These are phyloP conservation scores for Suillia variegata DNA, from an alignment of 2,888 invertebrate species.

Conservation along the genomic window DNA sequence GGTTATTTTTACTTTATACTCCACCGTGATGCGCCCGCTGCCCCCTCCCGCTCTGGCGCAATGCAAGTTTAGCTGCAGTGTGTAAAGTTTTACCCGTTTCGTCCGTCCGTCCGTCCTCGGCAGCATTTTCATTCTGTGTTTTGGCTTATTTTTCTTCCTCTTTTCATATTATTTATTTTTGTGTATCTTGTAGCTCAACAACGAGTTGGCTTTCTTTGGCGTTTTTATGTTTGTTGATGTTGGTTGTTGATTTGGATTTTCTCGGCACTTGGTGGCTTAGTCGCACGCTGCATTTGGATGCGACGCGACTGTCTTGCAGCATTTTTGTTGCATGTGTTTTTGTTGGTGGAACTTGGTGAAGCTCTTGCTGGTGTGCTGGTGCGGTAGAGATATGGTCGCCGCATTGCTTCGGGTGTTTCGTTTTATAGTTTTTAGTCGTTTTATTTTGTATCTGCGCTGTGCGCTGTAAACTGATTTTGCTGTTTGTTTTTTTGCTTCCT, in stretches of 20 bases:
- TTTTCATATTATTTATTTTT: background rate
- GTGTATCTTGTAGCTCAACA: no score
- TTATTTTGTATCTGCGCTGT: constrained; percentile 5
- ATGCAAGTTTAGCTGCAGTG: background rate
- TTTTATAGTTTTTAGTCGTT: background rate
- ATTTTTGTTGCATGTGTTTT: constrained; percentile 1
- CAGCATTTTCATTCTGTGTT: constrained; percentile 17
- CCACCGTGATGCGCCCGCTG: constrained; percentile 14
- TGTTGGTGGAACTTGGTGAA: background rate
- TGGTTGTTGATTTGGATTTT: background rate
- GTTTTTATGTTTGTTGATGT: background rate
- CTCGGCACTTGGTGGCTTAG: background rate
- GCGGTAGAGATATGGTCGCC: background rate
- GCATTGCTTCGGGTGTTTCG: background rate
- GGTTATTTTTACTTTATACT: constrained; percentile 57
- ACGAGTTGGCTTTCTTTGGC: constrained; percentile 2
- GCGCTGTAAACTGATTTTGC: constrained; percentile 17
- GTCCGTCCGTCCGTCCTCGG: background rate
- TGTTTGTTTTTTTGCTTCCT: constrained; percentile 18
- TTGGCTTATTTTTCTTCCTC: background rate
- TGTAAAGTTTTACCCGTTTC: constrained; percentile 10
- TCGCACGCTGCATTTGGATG: background rate
- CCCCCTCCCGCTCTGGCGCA: background rate
- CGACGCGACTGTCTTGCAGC: background rate
- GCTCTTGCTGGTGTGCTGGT: background rate